phyloP scores from a whole-genome alignment of 2,113 vertebrate genomes.

The Ammospiza caudacuta region DNA sequence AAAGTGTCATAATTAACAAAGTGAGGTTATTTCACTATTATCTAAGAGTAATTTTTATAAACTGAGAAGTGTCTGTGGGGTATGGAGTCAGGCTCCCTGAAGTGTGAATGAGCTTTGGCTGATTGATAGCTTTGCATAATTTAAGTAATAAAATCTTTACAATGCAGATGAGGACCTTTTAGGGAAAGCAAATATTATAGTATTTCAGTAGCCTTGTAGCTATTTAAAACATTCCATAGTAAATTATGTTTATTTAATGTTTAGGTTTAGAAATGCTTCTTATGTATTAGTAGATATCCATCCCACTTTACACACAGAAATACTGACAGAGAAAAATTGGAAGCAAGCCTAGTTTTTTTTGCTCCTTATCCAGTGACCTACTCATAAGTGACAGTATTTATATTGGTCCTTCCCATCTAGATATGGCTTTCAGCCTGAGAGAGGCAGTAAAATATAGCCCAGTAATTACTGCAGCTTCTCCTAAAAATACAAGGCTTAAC shows the following conservation, averaged over 20 bases:
- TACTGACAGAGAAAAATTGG: neutral
- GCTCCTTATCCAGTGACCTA: neutral
- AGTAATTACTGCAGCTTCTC: slow-evolving; percentile 18
- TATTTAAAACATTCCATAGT: neutral
- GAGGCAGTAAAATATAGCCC: neutral
- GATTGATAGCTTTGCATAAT: neutral
- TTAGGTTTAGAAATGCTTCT: neutral
- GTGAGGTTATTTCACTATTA: neutral
- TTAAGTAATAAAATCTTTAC: neutral
- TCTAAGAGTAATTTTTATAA: neutral
- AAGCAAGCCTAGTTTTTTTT: neutral
- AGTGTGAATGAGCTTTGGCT: neutral
- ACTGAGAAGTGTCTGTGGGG: neutral
- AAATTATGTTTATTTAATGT: neutral
- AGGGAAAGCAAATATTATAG: neutral
- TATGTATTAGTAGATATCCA: neutral
- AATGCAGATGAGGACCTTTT: neutral
- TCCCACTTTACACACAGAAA: neutral
- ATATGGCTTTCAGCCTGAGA: neutral
- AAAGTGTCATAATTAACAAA: neutral
- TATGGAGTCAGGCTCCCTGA: neutral
- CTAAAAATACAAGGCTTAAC: neutral
- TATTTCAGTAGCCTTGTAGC: neutral
- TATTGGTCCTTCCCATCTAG: neutral
- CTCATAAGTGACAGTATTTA: neutral